Evolutionary conservation across 2,888 invertebrate species (phyloP).

Genomic region (Drosophila birchii): DNA sequence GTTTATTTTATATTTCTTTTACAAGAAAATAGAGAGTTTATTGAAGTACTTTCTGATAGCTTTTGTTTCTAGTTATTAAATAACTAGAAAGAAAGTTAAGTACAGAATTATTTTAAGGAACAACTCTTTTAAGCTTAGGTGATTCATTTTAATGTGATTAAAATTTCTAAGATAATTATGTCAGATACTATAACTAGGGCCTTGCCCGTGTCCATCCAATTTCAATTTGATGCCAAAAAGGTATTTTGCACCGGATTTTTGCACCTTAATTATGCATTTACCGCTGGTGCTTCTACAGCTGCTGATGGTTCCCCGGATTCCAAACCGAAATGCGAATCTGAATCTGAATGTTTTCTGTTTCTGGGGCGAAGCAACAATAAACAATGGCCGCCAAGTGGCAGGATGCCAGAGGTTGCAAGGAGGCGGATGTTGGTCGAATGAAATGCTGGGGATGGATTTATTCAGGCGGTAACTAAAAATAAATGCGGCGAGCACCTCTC

Average conservation of each 20-base stretch:
- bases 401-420: not conserved
- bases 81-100: too few species aligned
- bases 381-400: conserved; percentile 41
- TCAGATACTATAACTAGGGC: too few species aligned
- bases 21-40: too few species aligned
- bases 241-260: conserved; percentile 13
- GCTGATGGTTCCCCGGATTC: conserved; percentile 1
- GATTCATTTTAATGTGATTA: too few species aligned
- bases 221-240: conserved; percentile 24
- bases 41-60: too few species aligned
- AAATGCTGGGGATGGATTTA: conserved; percentile 56
- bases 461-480: conserved; percentile 68
- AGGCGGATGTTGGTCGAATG: conserved; percentile 46
- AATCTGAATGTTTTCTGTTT: not conserved
- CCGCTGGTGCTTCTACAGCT: conserved; percentile 7
- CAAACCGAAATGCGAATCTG: not conserved
- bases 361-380: conserved; percentile 19
- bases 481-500: conserved; percentile 58
- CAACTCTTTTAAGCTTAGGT: too few species aligned
- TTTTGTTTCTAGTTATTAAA: too few species aligned
- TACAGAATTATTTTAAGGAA: too few species aligned
- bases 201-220: conserved; percentile 6
- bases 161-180: too few species aligned
- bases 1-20: too few species aligned
- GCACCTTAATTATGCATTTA: conserved; percentile 50